Evolutionary conservation across 2,888 invertebrate genomes (phyloP).

Genomic region (Homarus gammarus): DNA sequence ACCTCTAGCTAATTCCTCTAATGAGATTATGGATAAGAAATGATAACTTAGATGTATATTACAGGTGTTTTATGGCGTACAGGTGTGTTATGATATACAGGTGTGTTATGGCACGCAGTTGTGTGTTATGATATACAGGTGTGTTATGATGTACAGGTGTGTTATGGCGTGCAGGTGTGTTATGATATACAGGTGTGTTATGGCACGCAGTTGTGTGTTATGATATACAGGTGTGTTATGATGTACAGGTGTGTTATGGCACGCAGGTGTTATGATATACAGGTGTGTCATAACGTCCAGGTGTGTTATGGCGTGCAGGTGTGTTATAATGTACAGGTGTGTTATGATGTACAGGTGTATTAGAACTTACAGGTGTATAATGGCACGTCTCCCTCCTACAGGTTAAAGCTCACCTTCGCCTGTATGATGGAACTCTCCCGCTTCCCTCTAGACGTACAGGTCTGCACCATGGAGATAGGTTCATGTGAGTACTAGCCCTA

Average conservation of each 20-base stretch:
- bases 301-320: too few relatives aligned
- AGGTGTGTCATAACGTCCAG: background rate
- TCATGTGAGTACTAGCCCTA: conserved; percentile 80
- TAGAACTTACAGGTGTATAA: background rate
- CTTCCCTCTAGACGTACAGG: conserved; percentile 81
- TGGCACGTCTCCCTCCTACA: conserved; percentile 77
- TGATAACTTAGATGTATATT: background rate
- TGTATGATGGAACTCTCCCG: conserved; percentile 83
- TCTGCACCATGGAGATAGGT: conserved; percentile 82
- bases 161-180: background rate
- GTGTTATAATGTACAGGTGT: too few relatives aligned
- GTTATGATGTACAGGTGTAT: too few relatives aligned
- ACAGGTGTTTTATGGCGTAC: background rate
- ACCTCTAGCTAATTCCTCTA: too few relatives aligned
- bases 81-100: too few relatives aligned
- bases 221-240: background rate
- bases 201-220: too few relatives aligned
- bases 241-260: background rate
- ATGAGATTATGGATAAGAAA: too few relatives aligned
- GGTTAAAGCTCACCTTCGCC: conserved; percentile 82
- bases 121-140: background rate
- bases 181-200: background rate
- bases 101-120: too few relatives aligned
- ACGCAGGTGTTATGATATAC: background rate
- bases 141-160: background rate